Base-by-base conservation (phyloP, 2,113 vertebrate genomes). In the Calonectris borealis region DNA sequence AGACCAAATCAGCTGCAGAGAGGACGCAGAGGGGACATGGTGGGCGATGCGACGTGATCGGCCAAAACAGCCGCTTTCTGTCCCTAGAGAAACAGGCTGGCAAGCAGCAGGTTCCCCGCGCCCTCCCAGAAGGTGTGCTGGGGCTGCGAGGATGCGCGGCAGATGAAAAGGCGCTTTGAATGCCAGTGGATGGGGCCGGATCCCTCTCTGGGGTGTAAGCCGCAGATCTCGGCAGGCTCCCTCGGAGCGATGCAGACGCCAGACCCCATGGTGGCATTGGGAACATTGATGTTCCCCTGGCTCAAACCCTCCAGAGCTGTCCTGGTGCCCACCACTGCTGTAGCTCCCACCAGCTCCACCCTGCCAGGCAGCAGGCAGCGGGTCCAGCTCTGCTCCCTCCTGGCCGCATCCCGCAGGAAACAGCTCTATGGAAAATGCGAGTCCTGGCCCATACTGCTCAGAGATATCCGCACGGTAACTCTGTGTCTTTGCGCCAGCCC, bases 311-410 rank as follows among this genome's bases (percentile, higher is more conserved):
- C 0, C n/a, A 34, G 40, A 77, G 40, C 46, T 46, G 7, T 27
- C 49, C 86, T 4, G 1, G 18, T 31, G n/a, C n/a, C 31, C 57
- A 25, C 19, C 31, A 18, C 19, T 1, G 0, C 36, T 0, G 0
- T 7, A 21, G 31, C 11, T 69, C n/a, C 52, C 76, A 61, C 16
- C 65, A 24, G 54, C 29, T 68, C 54, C 40, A 11, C 13, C 83
- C 52, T 8, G 11, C 60, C 52, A 34, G 31, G 27, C 49, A 48
- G 36, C 54, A 61, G 65, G 38, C 51, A 29, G 52, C 2, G 1
- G 13, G 7, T 40, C 75, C 86, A 64, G 55, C 17, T n/a, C 81
- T 24, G 71, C 52, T 66, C 26, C 69, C 9, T 48, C 48, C 38
- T 2, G 1, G 25, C 32, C 8, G 2, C 70, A 42, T 78, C 87